Evolutionary conservation across 2,888 invertebrate species (phyloP).

Genomic region (Trilocha varians): DNA sequence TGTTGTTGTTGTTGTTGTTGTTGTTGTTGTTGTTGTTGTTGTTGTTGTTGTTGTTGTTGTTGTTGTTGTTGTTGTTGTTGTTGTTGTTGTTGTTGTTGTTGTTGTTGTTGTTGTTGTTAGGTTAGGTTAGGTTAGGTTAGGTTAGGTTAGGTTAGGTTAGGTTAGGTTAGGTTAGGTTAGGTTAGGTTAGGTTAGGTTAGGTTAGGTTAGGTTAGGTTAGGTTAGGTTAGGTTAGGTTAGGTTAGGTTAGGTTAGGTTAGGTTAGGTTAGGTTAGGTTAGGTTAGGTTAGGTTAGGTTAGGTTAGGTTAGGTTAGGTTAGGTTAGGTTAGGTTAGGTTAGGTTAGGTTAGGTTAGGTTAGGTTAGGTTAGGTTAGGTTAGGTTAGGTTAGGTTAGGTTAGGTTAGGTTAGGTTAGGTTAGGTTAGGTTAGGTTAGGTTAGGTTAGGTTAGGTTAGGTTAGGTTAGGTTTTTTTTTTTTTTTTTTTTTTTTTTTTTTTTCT

Average conservation of each 20-base stretch:
- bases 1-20: too few relatives aligned
- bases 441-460: conserved; percentile 6
- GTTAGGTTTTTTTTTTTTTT: conserved; percentile 7
- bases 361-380: conserved; percentile 11
- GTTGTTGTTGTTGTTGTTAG: not conserved
- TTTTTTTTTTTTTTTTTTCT: not conserved
- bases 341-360: conserved; percentile 11
- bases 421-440: conserved; percentile 7
- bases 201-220: conserved; percentile 8
- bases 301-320: conserved; percentile 11
- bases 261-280: conserved; percentile 8
- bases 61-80: conserved; percentile 2
- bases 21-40: not conserved
- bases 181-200: conserved; percentile 6
- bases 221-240: conserved; percentile 7
- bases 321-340: conserved; percentile 11
- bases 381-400: conserved; percentile 11
- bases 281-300: conserved; percentile 10
- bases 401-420: conserved; percentile 10
- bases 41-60: not conserved
- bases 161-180: conserved; percentile 2
- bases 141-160: conserved; percentile 1
- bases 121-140: conserved; percentile 1
- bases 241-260: conserved; percentile 8
- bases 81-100: conserved; percentile 1